Evolutionary conservation across 2,113 vertebrate species (phyloP).

Genomic region (Poecilia latipinna): DNA sequence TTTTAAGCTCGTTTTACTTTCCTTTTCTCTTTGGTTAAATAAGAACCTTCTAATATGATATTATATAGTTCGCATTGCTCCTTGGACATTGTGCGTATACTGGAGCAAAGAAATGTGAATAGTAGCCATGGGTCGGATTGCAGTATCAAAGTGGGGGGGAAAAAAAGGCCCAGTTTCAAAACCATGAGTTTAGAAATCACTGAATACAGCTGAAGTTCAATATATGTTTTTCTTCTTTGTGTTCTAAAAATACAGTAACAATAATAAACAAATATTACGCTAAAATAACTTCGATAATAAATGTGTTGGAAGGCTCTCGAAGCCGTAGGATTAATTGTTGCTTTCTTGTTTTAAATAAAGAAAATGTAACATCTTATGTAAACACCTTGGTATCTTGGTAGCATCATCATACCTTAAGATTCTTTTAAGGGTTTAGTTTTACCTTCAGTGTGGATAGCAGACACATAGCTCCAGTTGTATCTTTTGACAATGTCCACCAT

Average conservation of each 20-base stretch:
- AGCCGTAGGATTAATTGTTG: no score
- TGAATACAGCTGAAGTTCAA: no score
- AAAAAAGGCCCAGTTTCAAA: no score
- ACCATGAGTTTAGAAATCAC: no score
- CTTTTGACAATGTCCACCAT: constrained; percentile 99
- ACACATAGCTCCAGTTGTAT: constrained; percentile 99
- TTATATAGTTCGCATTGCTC: not conserved
- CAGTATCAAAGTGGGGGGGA: not conserved
- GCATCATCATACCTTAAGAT: not conserved
- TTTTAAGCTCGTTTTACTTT: not conserved
- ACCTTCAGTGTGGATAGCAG: constrained; percentile 97
- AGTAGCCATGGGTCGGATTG: not conserved
- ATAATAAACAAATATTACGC: no score
- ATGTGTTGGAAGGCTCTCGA: no score
- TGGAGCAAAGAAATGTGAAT: not conserved
- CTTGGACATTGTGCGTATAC: not conserved
- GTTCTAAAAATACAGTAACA: no score
- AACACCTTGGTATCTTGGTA: no score
- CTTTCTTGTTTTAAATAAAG: no score
- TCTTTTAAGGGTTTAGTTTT: constrained; percentile 17
- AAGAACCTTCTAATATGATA: not conserved
- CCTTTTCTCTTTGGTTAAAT: not conserved
- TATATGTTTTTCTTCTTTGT: no score
- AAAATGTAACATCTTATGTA: no score
- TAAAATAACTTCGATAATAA: no score